Evolutionary conservation across 2,888 invertebrate genomes (phyloP).

Genomic region (Gymnoscelis rufifasciata): DNA sequence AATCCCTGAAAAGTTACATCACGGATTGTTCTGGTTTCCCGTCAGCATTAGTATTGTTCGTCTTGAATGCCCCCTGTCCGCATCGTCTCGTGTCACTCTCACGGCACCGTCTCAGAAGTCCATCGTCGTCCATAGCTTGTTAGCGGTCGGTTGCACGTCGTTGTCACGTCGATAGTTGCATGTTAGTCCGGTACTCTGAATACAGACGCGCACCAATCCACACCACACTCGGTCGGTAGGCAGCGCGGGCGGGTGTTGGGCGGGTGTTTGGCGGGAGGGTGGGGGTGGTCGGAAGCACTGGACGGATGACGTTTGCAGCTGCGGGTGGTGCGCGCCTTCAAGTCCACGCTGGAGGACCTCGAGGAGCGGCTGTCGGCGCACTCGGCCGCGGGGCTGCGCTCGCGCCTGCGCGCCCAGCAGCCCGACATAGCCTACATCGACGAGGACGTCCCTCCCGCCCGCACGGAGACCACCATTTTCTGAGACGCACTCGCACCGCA

Average conservation of each 20-base stretch:
- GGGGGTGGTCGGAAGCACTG: constrained; percentile 18
- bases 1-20: constrained; percentile 9
- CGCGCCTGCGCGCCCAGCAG: constrained; percentile 85
- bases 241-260: constrained; percentile 13
- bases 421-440: constrained; percentile 91
- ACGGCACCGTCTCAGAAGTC: constrained; percentile 43
- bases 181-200: constrained; percentile 54
- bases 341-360: constrained; percentile 99
- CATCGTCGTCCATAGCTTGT: constrained; percentile 31
- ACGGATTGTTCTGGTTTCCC: constrained; percentile 36
- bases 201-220: constrained; percentile 59
- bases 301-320: constrained; percentile 88
- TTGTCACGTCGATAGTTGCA: constrained; percentile 42
- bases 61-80: constrained; percentile 58
- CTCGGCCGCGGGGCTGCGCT: constrained; percentile 96
- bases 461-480: constrained; percentile 70
- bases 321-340: constrained; percentile 99
- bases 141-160: constrained; percentile 24
- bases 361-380: constrained; percentile 99
- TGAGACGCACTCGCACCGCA: constrained; percentile 37
- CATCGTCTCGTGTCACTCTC: constrained; percentile 37
- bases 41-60: constrained; percentile 45
- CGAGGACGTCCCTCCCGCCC: constrained; percentile 77
- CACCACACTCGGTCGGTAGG: constrained; percentile 64
- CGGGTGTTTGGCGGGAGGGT: constrained; percentile 23